Evolutionary conservation across 2,888 invertebrate genomes (phyloP).

Genomic region (Mongoloraphidia duomilia): DNA sequence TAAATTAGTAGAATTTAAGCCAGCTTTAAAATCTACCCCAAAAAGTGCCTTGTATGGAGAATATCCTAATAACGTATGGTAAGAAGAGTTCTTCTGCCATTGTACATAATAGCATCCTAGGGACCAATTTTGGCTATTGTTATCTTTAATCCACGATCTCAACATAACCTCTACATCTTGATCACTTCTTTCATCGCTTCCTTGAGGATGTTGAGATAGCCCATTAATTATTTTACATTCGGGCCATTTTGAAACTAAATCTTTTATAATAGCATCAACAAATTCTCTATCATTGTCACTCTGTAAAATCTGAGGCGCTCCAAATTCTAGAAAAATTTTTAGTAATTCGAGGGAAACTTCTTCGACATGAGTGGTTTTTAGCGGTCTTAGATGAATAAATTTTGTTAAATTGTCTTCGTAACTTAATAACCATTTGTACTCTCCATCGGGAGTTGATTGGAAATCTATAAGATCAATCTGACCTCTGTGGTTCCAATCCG

Average conservation of each 20-base stretch:
- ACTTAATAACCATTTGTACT: conserved; percentile 23
- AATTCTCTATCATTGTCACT: conserved; percentile 17
- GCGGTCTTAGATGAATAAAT: conserved; percentile 20
- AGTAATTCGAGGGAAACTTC: conserved; percentile 19
- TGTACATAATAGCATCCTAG: conserved; percentile 15
- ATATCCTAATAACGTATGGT: conserved; percentile 11
- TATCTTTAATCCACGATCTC: conserved; percentile 15
- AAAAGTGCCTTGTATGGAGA: conserved; percentile 14
- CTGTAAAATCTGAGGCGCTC: no score
- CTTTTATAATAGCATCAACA: conserved; percentile 14
- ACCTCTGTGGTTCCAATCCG: conserved; percentile 19
- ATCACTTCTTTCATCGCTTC: conserved; percentile 15
- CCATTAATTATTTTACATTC: conserved; percentile 18
- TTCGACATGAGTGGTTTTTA: conserved; percentile 18
- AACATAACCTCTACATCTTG: conserved; percentile 22
- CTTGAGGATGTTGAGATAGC: conserved; percentile 16
- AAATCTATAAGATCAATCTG: conserved; percentile 22
- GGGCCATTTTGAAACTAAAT: conserved; percentile 15
- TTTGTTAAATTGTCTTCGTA: conserved; percentile 24
- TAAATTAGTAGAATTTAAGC: no score
- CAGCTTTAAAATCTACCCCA: conserved; percentile 11
- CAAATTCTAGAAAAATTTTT: no score
- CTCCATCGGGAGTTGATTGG: conserved; percentile 19
- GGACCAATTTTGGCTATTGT: conserved; percentile 16
- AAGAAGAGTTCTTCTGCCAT: conserved; percentile 13